These are phyloP conservation scores for Sinosuthora webbiana DNA, from an alignment of 2,113 vertebrate genomes.

Conservation along the genomic window DNA sequence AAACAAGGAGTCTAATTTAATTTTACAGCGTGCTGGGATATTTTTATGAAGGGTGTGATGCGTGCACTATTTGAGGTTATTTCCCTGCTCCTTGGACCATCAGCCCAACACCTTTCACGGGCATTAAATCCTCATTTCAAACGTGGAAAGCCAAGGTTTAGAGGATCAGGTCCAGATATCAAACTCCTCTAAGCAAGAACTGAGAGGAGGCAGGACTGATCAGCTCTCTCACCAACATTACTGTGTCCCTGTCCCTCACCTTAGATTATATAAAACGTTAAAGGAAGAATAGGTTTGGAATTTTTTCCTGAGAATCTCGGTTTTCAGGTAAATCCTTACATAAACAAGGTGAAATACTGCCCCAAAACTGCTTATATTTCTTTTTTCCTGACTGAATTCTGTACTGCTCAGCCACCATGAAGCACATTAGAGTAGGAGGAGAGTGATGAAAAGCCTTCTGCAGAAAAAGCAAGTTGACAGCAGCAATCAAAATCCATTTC, in stretches of 20 bases:
- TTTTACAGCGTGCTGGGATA: slow-evolving; percentile 34
- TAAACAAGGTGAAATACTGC: background rate
- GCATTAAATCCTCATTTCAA: background rate
- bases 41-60: slow-evolving; percentile 38
- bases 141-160: background rate
- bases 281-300: background rate
- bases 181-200: background rate
- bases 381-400: background rate
- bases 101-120: slow-evolving; percentile 33
- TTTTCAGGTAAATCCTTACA: background rate
- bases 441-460: background rate
- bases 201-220: background rate
- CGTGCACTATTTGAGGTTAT: background rate
- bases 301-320: background rate
- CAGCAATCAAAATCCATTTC: background rate
- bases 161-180: background rate
- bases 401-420: background rate
- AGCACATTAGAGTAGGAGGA: background rate
- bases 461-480: background rate
- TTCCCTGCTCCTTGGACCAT: background rate
- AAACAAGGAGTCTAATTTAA: slow-evolving; percentile 28
- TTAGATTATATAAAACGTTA: background rate
- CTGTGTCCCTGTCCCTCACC: background rate
- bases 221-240: background rate
- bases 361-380: background rate